phyloP scores from a whole-genome alignment of 2,888 invertebrate species.

The Pandemis cinnamomeana region DNA sequence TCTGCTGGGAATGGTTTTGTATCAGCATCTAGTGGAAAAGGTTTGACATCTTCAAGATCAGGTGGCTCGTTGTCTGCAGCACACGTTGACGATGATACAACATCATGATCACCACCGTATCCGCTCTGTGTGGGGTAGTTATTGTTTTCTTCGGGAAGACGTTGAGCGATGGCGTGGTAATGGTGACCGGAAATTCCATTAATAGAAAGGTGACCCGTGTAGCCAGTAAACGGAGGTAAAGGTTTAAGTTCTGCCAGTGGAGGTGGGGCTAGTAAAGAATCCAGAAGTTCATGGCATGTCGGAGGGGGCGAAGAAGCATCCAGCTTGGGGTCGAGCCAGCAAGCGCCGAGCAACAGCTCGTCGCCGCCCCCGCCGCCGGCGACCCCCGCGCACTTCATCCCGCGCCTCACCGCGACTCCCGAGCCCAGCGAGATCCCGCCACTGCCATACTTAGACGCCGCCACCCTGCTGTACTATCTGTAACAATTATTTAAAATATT shows the following conservation, averaged over 20 bases:
- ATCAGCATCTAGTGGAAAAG: slow-evolving; percentile 83
- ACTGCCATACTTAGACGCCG: slow-evolving; percentile 82
- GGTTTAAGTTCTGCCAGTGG: slow-evolving; percentile 92
- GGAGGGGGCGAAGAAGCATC: slow-evolving; percentile 73
- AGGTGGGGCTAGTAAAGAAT: slow-evolving; percentile 86
- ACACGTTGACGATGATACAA: slow-evolving; percentile 90
- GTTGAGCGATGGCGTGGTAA: slow-evolving; percentile 92
- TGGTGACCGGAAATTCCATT: slow-evolving; percentile 95
- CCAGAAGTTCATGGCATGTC: slow-evolving; percentile 87
- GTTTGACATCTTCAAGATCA: slow-evolving; percentile 85
- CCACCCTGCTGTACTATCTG: slow-evolving; percentile 80
- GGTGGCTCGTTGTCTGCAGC: slow-evolving; percentile 86
- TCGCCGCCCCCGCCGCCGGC: slow-evolving; percentile 84
- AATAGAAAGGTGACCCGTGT: slow-evolving; percentile 93
- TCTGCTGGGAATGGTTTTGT: slow-evolving; percentile 77
- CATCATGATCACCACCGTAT: slow-evolving; percentile 87
- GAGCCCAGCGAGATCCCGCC: slow-evolving; percentile 77
- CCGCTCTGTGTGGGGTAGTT: slow-evolving; percentile 87
- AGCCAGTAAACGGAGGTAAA: slow-evolving; percentile 93
- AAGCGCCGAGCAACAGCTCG: slow-evolving; percentile 88
- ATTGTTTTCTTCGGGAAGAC: slow-evolving; percentile 90
- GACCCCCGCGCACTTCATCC: slow-evolving; percentile 85
- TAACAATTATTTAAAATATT: slow-evolving; percentile 52
- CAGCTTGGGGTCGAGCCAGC: slow-evolving; percentile 88
- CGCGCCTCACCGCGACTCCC: slow-evolving; percentile 76